Evolutionary conservation across 2,797 vertebrate genomes (phyloP).

Genomic region (Anabacerthia variegaticeps): DNA sequence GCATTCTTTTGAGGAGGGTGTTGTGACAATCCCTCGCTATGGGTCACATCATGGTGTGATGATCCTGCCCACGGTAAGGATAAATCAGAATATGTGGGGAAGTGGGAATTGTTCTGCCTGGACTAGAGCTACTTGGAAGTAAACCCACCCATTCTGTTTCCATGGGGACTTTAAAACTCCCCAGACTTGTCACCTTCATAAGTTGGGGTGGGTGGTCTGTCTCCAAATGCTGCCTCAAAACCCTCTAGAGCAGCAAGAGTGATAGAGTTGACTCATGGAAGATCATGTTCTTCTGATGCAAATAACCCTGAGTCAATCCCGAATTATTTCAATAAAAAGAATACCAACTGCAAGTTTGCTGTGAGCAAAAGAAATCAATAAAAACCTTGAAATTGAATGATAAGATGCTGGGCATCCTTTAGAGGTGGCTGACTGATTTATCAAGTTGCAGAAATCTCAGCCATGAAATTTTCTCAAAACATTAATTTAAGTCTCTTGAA

Average conservation of each 20-base stretch:
- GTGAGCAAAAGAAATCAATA: not conserved
- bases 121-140: not conserved
- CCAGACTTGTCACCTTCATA: not conserved
- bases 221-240: not conserved
- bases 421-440: not conserved
- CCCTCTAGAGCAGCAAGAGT: not conserved
- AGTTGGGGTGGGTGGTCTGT: not conserved
- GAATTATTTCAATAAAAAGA: not conserved
- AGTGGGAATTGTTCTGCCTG: not conserved
- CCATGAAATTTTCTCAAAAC: not conserved
- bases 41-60: not conserved
- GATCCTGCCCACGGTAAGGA: not conserved
- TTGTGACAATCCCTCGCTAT: not conserved
- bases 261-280: not conserved
- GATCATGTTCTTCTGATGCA: not conserved
- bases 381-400: not conserved
- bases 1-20: fast-evolving
- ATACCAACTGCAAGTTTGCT: not conserved
- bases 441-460: not conserved
- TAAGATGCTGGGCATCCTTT: not conserved
- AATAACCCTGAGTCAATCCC: not conserved
- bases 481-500: slow-evolving; percentile 27
- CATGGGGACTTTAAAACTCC: not conserved
- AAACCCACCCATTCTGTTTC: not conserved
- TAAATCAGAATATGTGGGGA: not conserved